Conservation (phyloP, 2,888 invertebrate species). For the Ennomos erosarius region DNA sequence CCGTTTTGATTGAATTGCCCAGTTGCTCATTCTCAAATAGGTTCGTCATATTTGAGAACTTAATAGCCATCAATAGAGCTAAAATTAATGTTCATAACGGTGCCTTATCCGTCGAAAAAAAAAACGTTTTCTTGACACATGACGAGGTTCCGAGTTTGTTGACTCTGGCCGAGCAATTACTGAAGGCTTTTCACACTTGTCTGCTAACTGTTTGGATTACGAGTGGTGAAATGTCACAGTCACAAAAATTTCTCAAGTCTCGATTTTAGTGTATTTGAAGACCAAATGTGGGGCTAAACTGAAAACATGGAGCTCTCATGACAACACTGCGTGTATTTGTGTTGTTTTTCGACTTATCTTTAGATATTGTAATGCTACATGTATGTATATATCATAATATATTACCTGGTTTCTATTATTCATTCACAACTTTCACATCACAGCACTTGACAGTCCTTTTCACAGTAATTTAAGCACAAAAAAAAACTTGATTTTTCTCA, state of each 20-base stretch:
- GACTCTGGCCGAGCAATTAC: conserved; percentile 68
- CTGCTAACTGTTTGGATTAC: conserved; percentile 69
- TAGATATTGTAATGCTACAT: no score
- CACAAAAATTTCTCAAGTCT: conserved; percentile 58
- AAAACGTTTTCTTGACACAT: conserved; percentile 13
- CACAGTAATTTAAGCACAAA: no score
- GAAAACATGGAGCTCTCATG: conserved; percentile 34
- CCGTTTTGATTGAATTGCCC: conserved; percentile 34
- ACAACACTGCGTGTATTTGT: conserved; percentile 9
- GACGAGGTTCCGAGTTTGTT: conserved; percentile 46
- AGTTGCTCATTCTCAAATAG: conserved; percentile 20
- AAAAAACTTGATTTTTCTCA: no score
- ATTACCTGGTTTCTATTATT: no score
- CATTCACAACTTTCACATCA: no score
- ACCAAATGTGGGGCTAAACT: conserved; percentile 47
- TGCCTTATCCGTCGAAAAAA: conserved; percentile 6
- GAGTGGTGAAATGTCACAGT: conserved; percentile 74
- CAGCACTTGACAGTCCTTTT: no score
- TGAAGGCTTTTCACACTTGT: conserved; percentile 76
- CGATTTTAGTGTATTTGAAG: conserved; percentile 33
- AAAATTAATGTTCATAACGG: conserved; percentile 29
- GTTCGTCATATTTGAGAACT: conserved; percentile 8
- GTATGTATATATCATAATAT: no score
- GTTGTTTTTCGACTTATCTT: neutral
- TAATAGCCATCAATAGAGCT: conserved; percentile 24